Evolutionary conservation across 64 coral and sea anemone genomes (phyloP), one percentile per base, ranked within the genome.

Genomic region (Montipora foliosa): DNA sequence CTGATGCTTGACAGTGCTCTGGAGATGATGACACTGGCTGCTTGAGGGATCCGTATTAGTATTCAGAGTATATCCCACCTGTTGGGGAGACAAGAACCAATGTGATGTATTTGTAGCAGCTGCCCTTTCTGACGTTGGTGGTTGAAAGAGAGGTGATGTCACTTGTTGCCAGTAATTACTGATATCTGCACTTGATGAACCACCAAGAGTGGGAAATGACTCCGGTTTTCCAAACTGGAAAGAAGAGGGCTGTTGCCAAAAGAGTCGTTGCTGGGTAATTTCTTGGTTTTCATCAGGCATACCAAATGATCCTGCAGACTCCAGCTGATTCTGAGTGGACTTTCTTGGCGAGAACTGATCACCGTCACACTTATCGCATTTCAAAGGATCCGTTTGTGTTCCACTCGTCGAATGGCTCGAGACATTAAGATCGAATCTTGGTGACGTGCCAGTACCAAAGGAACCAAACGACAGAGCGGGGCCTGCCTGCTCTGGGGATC

Each of bases 181-280:
- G 73, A 8, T 17, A 77, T 58, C 22, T 80, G 6, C 52, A 80
- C 55, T 6, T 46, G 80, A 61, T 4, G 45, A 19, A 48, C 66
- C 82, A 86, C 66, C 82, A 14, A 82, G 78, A 11, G 90, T 86
- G 50, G 74, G 76, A 51, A 44, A 52, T 12, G 48, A 67, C 44
- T 98, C 46, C 24, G 82, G 55, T 44, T 83, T 88, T 5, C 92
- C 92, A 74, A 88, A 93, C 75, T 79, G 77, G 76, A 93, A 93
- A 44, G 62, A 79, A 57, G 85, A 85, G 14, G 83, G 78, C 16
- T 95, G 92, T 21, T 94, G 93, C 96, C 96, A 98, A 55, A 95
- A 95, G 13, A 84, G 67, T 51, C 84, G 82, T 48, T 93, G 89
- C 20, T 90, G 59, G 57, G 47, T 20, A 2, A 21, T 37, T 12